Conservation (phyloP, 2,113 vertebrate species). For the Varanus komodoensis region DNA sequence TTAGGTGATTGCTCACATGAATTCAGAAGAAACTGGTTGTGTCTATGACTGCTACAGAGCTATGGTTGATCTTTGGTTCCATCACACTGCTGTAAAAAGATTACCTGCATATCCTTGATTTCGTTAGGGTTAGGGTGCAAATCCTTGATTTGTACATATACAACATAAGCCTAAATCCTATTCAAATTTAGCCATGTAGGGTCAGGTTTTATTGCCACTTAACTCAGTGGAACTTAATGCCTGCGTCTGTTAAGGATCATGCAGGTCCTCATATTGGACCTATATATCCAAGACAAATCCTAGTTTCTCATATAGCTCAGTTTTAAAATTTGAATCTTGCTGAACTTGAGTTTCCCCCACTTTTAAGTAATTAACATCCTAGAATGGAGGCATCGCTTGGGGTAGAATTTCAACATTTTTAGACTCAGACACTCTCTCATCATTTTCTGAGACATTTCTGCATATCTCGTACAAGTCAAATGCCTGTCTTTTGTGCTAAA, state of each 20-base stretch:
- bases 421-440: not conserved
- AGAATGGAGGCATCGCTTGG: not conserved
- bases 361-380: not conserved
- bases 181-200: not conserved
- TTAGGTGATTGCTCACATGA: no score
- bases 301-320: no score
- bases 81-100: not conserved
- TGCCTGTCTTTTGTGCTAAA: no score
- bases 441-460: not conserved
- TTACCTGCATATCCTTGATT: not conserved
- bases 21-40: no score
- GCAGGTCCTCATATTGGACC: no score
- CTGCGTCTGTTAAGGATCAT: not conserved
- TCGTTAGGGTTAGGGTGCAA: not conserved
- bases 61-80: not conserved
- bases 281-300: no score
- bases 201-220: not conserved
- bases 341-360: not conserved
- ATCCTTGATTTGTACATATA: not conserved
- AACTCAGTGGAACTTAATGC: not conserved
- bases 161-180: not conserved
- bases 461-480: no score
- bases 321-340: no score
- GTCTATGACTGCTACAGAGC: not conserved
- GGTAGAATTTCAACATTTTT: not conserved